These are phyloP conservation scores for Drosophila bocqueti DNA, from an alignment of 1,140 invertebrate species.

Conservation along the genomic window DNA sequence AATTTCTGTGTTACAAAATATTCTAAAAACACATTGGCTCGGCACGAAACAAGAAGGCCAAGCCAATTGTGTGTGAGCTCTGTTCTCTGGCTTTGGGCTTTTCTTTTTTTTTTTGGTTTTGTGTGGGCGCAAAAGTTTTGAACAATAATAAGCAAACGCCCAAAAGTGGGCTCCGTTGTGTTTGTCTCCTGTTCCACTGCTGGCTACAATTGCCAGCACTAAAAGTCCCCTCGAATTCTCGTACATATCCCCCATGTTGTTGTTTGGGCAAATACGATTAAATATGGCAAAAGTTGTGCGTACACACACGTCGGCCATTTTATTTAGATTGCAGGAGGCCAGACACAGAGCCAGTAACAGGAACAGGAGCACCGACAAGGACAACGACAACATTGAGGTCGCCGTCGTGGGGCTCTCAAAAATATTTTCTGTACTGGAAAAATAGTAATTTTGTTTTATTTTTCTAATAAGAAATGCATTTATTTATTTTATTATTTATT, in stretches of 20 bases:
- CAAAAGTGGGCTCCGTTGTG: slow-evolving; percentile 51
- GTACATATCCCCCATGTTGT: slow-evolving; percentile 38
- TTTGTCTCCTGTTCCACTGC: slow-evolving; percentile 19
- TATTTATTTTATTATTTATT: not conserved
- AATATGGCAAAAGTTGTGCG: slow-evolving; percentile 83
- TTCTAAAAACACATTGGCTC: slow-evolving; percentile 64
- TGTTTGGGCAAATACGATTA: slow-evolving; percentile 73
- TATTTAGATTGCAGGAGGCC: slow-evolving; percentile 74
- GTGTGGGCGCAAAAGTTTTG: slow-evolving; percentile 75
- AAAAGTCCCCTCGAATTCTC: slow-evolving; percentile 29
- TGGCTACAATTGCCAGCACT: slow-evolving; percentile 47
- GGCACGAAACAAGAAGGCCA: slow-evolving; percentile 34
- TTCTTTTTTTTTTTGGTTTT: slow-evolving; percentile 17
- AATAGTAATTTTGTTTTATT: not conserved
- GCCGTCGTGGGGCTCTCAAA: slow-evolving; percentile 52
- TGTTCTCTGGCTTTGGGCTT: not conserved
- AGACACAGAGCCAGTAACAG: slow-evolving; percentile 57
- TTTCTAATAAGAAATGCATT: not conserved
- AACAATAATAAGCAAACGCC: slow-evolving; percentile 83
- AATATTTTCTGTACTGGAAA: slow-evolving; percentile 47
- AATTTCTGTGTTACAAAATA: slow-evolving; percentile 68
- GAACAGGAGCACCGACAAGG: slow-evolving; percentile 33
- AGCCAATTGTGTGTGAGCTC: slow-evolving; percentile 41
- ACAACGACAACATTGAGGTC: slow-evolving; percentile 62
- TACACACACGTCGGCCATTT: slow-evolving; percentile 78